Percentiles rank a stretch among this genome's conserved stretches.
Conservation (phyloP, 92 coral and sea anemone species). For the Epizoanthus scotinus region DNA sequence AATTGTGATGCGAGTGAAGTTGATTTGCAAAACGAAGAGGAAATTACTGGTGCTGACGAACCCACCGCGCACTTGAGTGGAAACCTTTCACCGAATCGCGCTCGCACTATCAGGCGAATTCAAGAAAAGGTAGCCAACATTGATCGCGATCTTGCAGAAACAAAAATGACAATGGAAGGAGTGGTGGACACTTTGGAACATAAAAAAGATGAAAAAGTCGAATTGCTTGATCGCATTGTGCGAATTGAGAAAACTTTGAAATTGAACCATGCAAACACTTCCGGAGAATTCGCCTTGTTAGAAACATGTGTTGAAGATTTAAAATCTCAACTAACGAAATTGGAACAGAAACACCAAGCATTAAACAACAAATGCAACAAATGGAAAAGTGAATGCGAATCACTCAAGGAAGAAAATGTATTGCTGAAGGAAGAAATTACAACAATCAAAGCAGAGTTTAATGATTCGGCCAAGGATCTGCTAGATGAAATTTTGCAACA, state of each 20-base stretch:
- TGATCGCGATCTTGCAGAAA: neutral
- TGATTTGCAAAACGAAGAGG: neutral
- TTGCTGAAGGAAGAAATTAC: constrained; percentile 7
- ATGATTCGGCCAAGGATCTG: no score
- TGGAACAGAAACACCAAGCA: constrained; percentile 17
- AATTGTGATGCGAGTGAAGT: neutral
- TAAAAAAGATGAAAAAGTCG: no score
- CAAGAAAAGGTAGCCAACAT: constrained; percentile 2
- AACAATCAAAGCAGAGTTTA: no score
- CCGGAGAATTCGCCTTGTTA: no score
- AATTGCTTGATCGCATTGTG: constrained; percentile 8
- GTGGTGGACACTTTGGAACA: no score
- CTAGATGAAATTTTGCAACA: no score
- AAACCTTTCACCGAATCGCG: constrained; percentile 7
- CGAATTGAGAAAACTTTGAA: constrained; percentile 14
- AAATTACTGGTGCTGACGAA: neutral
- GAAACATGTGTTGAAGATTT: no score
- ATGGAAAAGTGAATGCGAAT: constrained; percentile 17
- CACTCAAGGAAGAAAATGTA: constrained; percentile 18
- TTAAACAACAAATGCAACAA: constrained; percentile 27
- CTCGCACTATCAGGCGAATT: constrained; percentile 3
- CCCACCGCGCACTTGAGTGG: neutral
- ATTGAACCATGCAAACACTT: neutral
- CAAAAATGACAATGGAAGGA: no score
- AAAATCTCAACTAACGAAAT: neutral